Evolutionary conservation across 2,797 vertebrate species (phyloP), one percentile per base, ranked within the genome.

Genomic region (Protonibea diacanthus): DNA sequence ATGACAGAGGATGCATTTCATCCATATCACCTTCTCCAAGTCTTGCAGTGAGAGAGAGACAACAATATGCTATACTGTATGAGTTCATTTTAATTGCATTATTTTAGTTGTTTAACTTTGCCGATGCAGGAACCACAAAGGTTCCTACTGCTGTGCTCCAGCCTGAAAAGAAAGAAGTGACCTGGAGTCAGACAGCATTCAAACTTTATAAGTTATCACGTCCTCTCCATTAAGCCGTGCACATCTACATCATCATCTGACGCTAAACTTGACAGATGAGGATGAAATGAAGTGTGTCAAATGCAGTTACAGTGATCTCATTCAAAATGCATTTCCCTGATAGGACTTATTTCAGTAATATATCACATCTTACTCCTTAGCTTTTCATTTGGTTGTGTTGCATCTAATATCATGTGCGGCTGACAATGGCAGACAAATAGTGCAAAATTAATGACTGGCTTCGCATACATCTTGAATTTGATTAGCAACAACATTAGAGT

Each of bases 231-330:
- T 96, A 97, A 96, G 95, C 89, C 91, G 82, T 88, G 84, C 86
- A 90, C 95, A 94, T 93, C 91, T 94, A 92, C 88, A 38, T 38
- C 89, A 96, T 94, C 92, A 92, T 95, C 86, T 83, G 90, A 94
- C 83, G 76, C 91, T 87, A 88, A 94, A 93, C 78, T 94, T 97
- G 96, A 97, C 53, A 88, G 93, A 97, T 96, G 95, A 93, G 94
- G 94, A 96, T 95, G 94, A 96, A 96, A 97, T 97, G 95, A 96
- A 96, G 94, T 96, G 95, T 96, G 93, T 92, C 95, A 94, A 96
- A 95, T 93, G 93, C 91, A 90, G 92, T 93, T 93, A 95, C 92
- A 94, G 89, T 94, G 91, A 94, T 94, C 93, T 96, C 90, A 89
- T 95, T 96, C 83, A 92, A 91, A 91, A 93, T 90, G 76, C 89